Evolutionary conservation across 2,113 vertebrate genomes (phyloP), one percentile per base, ranked within the genome.

Genomic region (Amia ocellicauda): DNA sequence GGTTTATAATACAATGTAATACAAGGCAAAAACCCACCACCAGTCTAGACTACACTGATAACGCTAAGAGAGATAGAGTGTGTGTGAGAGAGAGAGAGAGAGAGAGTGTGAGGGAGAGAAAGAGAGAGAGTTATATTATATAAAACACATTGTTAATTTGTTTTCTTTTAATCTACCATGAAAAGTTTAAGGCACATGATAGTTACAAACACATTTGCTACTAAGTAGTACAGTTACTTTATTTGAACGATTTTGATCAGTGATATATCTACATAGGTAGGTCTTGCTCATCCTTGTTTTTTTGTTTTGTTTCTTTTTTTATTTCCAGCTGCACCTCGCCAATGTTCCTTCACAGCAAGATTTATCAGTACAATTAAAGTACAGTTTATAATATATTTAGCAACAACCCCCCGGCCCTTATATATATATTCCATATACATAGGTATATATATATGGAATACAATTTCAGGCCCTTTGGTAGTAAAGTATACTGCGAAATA

Each of bases 141-240:
- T 87, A 92, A 91, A 91, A 92, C 88, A 91, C 88, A 85, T 77
- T 72, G 79, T 77, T 86, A 84, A 85, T 76, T 76, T 77, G 63
- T 78, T 77, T 69, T 49, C 28, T 49, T 63, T 88, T 83, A 61
- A 87, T 84, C 90, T 91, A 93, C 86, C 88, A 94, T 94, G 93
- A 93, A 93, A 93, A 91, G 90, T 89, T 94, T 96, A 96, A 96
- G 94, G 94, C 93, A 95, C 94, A 88, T 94, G 92, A 94, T 90
- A 89, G 90, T 92, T 91, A 94, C 92, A 94, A 93, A 95, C 91
- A 93, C 90, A 85, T 92, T 88, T 92, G 89, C 89, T 91, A 94
- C 90, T 89, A 86, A 88, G 86, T 87, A 87, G 81, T 86, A 89
- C 89, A 88, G 83, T 78, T 86, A 89, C 82, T 87, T 89, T 82